Base-by-base conservation (phyloP, 2,888 invertebrate genomes). In the Drosophila rellima region DNA sequence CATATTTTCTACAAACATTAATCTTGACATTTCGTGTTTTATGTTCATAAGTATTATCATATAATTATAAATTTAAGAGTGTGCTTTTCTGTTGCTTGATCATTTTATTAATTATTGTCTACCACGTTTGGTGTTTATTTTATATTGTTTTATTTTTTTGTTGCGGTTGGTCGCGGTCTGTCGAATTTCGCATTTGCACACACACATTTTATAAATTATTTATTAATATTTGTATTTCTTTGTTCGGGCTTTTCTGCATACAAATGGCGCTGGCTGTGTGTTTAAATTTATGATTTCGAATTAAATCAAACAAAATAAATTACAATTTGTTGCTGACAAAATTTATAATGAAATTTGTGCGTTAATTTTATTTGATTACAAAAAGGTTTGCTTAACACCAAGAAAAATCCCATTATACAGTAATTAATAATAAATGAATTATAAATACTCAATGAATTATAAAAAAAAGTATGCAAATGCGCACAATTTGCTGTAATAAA, bases 51-150 rank as follows among this genome's bases (percentile, higher is more conserved):
- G 56, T 45, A 44, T 20, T 33, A 39, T 50, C 13, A 40, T 42
- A 59, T 29, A 18, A 40, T 33, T 18, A 29, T 48, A 23, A 42
- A 15, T n/a, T 23, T 10, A 40, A 52, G 11, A 4, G 17, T 26
- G 10, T 11, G 50, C 10, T 18, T 23, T 52, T 45, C 33, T 35
- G 37, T 42, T 47, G 31, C 42, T 59, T 31, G 31, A 60, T 51
- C 29, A 50, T 55, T 39, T 50, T 66, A 70, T 70, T 74, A 74
- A 74, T 76, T 69, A 59, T 50, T 55, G 45, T 51, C 52, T 61
- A 39, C 13, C 8, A 10, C 2, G 1, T 5, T 18, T 48, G 18
- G 8, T 10, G 31, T 37, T 33, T 2, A 26, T 18, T 31, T 1
- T 15, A 35, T 37, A 15, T 40, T 15, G 4, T 51, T 17, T 33